phyloP scores from a whole-genome alignment of 2,113 vertebrate genomes.

The Rhinolophus ferrumequinum region DNA sequence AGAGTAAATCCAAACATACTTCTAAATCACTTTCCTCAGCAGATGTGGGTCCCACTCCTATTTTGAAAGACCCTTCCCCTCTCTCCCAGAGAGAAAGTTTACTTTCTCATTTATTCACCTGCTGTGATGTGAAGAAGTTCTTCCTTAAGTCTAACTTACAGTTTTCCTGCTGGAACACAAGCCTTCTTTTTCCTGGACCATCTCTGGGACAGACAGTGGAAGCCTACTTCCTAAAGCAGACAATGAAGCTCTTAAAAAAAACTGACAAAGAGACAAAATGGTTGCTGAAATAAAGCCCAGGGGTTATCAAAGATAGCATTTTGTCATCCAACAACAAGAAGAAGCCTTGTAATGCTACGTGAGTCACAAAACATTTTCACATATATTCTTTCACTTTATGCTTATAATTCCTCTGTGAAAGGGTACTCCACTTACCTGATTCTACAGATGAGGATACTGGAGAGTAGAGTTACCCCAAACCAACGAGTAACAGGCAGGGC shows the following conservation, averaged over 20 bases:
- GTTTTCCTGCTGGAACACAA: not conserved
- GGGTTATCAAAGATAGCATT: not conserved
- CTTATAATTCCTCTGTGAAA: not conserved
- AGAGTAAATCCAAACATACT: conserved; percentile 70
- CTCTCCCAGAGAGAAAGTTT: not conserved
- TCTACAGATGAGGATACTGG: not conserved
- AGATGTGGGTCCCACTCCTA: not conserved
- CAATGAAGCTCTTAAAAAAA: not conserved
- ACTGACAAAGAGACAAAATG: not conserved
- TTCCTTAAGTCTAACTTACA: conserved; percentile 28
- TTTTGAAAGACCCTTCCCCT: not conserved
- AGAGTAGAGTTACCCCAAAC: not conserved
- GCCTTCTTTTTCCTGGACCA: not conserved
- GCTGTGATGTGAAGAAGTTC: not conserved
- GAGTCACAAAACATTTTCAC: not conserved
- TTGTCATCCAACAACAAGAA: not conserved
- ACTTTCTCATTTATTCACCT: not conserved
- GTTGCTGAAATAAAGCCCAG: not conserved
- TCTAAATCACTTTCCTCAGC: conserved; percentile 39
- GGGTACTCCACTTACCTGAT: not conserved
- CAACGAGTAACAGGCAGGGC: not conserved
- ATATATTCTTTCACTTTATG: not conserved
- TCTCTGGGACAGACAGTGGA: not conserved
- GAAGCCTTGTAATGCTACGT: not conserved
- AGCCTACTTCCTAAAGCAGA: not conserved